A percentile compares a stretch with the other conserved stretches of the same genome.
phyloP scores from a whole-genome alignment of 2,888 invertebrate genomes.

The Drosophila infuscata region DNA sequence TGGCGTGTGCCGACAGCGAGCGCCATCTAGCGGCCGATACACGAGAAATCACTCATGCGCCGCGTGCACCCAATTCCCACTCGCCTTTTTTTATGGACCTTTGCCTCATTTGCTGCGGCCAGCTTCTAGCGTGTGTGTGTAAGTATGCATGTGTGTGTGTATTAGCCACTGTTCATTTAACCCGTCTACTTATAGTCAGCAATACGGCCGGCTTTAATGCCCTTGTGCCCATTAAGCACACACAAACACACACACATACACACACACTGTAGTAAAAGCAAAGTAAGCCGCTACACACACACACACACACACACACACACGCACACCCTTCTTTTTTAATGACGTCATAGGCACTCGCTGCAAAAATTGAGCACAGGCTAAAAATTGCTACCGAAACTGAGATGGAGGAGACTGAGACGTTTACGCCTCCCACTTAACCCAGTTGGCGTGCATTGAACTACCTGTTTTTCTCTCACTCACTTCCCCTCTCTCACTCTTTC shows the following conservation, averaged over 20 bases:
- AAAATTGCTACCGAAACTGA: constrained; percentile 3
- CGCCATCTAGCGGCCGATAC: constrained; percentile 25
- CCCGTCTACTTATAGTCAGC: constrained; percentile 53
- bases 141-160: constrained; percentile 12
- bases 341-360: constrained; percentile 63
- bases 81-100: constrained; percentile 14
- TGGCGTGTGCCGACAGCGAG: constrained; percentile 16
- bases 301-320: not conserved
- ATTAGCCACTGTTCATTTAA: constrained; percentile 57
- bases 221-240: constrained; percentile 69
- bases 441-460: constrained; percentile 72
- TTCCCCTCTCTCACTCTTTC: not conserved
- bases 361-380: constrained; percentile 39
- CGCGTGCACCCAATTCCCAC: constrained; percentile 20
- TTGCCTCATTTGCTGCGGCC: constrained; percentile 46
- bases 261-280: constrained; percentile 41
- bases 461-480: constrained; percentile 14
- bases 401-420: not conserved
- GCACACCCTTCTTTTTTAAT: constrained; percentile 37
- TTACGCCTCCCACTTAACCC: constrained; percentile 57
- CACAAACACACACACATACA: constrained; percentile 26
- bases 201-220: constrained; percentile 61
- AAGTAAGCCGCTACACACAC: constrained; percentile 47
- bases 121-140: not conserved
- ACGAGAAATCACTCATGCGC: constrained; percentile 48